Evolutionary conservation across 1,140 invertebrate genomes (phyloP).

Genomic region (Drosophila auraria): DNA sequence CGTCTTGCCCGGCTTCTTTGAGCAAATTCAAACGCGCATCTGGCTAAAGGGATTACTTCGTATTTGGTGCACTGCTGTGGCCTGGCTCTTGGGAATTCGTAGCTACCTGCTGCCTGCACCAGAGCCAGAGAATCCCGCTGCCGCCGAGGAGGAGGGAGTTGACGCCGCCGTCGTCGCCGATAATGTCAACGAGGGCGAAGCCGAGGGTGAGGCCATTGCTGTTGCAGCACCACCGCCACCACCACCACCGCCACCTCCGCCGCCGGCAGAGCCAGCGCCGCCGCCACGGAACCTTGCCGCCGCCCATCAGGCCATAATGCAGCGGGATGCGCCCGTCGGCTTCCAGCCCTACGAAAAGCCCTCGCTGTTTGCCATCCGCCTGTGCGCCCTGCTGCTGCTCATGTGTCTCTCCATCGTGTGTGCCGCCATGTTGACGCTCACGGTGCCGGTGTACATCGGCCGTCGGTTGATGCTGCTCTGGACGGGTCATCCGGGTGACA

Average conservation of each 20-base stretch:
- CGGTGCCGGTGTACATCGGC: conserved; percentile 95
- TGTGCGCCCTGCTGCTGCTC: conserved; percentile 91
- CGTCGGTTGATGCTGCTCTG: conserved; percentile 94
- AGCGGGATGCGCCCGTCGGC: conserved; percentile 91
- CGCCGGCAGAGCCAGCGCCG: conserved; percentile 74
- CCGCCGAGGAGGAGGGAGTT: conserved; percentile 80
- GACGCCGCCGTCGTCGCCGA: conserved; percentile 17
- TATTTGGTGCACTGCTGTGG: conserved; percentile 95
- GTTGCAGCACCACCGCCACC: conserved; percentile 57
- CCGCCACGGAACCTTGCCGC: conserved; percentile 88
- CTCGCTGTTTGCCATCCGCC: conserved; percentile 91
- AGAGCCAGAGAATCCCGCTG: conserved; percentile 35
- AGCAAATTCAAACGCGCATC: conserved; percentile 97
- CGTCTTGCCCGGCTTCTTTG: conserved; percentile 96
- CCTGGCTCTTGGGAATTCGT: conserved; percentile 93
- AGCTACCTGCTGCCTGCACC: conserved; percentile 94
- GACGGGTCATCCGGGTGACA: conserved; percentile 85
- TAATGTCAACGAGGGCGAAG: conserved; percentile 7
- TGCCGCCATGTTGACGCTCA: conserved; percentile 86
- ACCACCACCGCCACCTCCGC: conserved; percentile 73
- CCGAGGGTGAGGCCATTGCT: conserved; percentile 13
- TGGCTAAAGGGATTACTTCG: conserved; percentile 96
- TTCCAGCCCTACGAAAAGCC: conserved; percentile 96
- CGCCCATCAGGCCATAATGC: conserved; percentile 92
- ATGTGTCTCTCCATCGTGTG: conserved; percentile 94